Conservation (phyloP, 2,888 invertebrate genomes). For the Abrostola tripartita region DNA sequence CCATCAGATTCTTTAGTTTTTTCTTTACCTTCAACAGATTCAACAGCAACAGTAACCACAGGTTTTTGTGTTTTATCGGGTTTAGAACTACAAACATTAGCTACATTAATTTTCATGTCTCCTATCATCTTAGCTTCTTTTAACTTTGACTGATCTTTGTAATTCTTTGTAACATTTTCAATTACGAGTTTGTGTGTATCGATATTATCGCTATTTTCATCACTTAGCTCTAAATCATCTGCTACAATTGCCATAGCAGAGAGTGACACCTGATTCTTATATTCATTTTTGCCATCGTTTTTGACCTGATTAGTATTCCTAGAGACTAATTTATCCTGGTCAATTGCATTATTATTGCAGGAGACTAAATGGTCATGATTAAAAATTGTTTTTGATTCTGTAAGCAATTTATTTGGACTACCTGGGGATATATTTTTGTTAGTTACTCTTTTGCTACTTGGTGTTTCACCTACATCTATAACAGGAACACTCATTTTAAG, state of each 20-base stretch:
- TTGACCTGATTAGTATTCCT: not conserved
- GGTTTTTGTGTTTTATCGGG: not conserved
- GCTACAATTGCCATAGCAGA: conserved; percentile 66
- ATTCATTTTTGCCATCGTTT: conserved; percentile 6
- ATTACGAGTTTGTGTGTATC: conserved; percentile 38
- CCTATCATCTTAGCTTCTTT: conserved; percentile 2
- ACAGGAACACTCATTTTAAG: conserved; percentile 24
- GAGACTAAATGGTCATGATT: conserved; percentile 3
- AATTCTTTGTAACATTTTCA: conserved; percentile 17
- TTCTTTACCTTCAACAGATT: conserved; percentile 20
- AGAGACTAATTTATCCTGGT: conserved; percentile 2
- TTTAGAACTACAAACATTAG: not conserved
- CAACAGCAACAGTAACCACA: conserved; percentile 17
- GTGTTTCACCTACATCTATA: conserved; percentile 18
- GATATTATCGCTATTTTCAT: conserved; percentile 73
- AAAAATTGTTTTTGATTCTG: not conserved
- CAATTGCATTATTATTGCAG: not conserved
- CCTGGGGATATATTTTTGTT: conserved; percentile 8
- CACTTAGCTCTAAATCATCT: conserved; percentile 81
- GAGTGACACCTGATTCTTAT: conserved; percentile 23
- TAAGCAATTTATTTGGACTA: conserved; percentile 3
- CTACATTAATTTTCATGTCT: conserved; percentile 5
- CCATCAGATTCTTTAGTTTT: conserved; percentile 36
- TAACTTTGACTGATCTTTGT: not conserved
- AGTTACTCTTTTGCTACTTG: not conserved